Evolutionary conservation across 2,113 vertebrate genomes (phyloP), one percentile per base, ranked within the genome.

Genomic region (Neopipo cinnamomea): DNA sequence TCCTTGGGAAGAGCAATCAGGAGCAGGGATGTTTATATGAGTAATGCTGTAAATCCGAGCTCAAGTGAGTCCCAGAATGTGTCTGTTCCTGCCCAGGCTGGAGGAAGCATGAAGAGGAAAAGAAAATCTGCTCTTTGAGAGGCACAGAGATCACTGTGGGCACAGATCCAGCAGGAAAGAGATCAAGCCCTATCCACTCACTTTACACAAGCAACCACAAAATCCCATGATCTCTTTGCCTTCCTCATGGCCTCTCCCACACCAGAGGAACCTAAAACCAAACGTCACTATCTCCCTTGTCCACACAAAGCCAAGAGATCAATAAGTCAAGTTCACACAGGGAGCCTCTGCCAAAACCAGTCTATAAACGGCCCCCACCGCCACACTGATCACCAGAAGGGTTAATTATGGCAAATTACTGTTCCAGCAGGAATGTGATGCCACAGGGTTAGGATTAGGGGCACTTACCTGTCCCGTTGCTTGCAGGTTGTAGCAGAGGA

Each of bases 401-500:
- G 22, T 11, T 50, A 52, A 50, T n/a, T 11, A n/a, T 0, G 8
- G 47, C 27, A 22, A 76, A 56, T 70, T 3, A 31, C 10, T 14
- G 39, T 41, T 41, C 39, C 61, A 63, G 61, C 27, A 63, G 17
- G 35, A 70, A 62, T 4, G 47, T 17, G 86, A 37, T 20, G 47
- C 41, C 73, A 42, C 55, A 37, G 84, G 22, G 25, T 15, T 50
- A 27, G 49, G 50, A 16, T 52, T 27, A 52, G 25, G 50, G 50
- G 16, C 39, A 85, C 97, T 97, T 93, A 99, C 99, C 97, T 99
- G 98, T 56, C 98, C 99, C 5, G 97, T 85, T 5, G 97, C 97
- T 93, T 99, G 99, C 70, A 99, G 97, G 93, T 99, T 99, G 92
- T 99, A 99, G 93, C 99, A 99, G 91, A 97, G 35, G 66, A 95